Evolutionary conservation across 2,888 invertebrate species (phyloP).

Genomic region (Hemistola chrysoprasaria): DNA sequence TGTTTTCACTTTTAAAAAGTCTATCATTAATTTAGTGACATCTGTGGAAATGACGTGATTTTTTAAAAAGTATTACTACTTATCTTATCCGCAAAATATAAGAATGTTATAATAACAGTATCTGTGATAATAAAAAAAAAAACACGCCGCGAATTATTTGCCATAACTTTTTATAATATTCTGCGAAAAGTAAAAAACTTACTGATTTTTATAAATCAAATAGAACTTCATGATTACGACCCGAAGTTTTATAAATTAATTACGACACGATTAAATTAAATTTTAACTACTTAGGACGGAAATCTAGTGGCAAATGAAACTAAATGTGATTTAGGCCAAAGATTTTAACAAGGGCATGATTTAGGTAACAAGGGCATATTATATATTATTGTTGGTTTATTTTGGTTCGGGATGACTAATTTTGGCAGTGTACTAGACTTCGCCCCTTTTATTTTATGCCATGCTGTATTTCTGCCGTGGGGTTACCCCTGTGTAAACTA

Average conservation of each 20-base stretch:
- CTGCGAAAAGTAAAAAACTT: conserved; percentile 46
- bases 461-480: not conserved
- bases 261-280: conserved; percentile 28
- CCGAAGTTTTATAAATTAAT: conserved; percentile 30
- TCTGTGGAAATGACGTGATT: too few species aligned
- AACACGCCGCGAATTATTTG: not conserved
- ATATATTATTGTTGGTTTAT: too few species aligned
- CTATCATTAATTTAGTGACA: not conserved
- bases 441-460: too few species aligned
- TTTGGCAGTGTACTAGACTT: too few species aligned
- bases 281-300: conserved; percentile 35
- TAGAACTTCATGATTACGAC: conserved; percentile 61
- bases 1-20: conserved; percentile 1
- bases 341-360: conserved; percentile 10
- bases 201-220: conserved; percentile 67
- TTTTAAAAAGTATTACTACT: too few species aligned
- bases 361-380: not conserved
- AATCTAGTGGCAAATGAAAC: conserved; percentile 38
- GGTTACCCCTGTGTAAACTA: too few species aligned
- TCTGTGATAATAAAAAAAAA: conserved; percentile 1
- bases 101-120: too few species aligned
- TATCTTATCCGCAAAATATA: too few species aligned
- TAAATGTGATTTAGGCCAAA: conserved; percentile 9
- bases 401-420: too few species aligned
- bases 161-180: too few species aligned